A percentile compares a stretch with the other conserved stretches of the same genome.
Conservation (phyloP, 2,888 invertebrate genomes). For the Unio pictorum region DNA sequence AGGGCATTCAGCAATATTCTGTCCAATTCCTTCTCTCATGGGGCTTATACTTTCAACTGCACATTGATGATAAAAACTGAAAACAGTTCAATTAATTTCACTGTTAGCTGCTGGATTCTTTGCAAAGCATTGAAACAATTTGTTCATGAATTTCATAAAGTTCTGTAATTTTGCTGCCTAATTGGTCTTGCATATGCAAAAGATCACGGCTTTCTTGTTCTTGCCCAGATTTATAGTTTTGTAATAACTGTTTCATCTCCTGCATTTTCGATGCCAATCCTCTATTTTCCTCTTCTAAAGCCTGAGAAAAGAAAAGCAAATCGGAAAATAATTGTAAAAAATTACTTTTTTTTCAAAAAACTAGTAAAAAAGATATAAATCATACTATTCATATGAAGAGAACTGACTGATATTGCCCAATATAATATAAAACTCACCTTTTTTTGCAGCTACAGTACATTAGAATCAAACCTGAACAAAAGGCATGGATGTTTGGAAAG, state of each 20-base stretch:
- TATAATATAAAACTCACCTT: conserved; percentile 1
- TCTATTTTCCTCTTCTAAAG: conserved; percentile 61
- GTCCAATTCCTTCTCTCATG: too few relatives aligned
- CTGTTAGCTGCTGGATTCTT: conserved; percentile 55
- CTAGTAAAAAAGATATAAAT: too few relatives aligned
- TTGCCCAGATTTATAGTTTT: conserved; percentile 41
- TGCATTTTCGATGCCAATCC: conserved; percentile 47
- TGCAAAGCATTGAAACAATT: conserved; percentile 55
- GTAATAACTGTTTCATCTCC: conserved; percentile 55
- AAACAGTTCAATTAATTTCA: not conserved
- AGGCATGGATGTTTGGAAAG: conserved; percentile 8
- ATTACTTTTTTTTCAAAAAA: too few relatives aligned
- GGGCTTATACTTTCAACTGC: not conserved
- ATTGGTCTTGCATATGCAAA: conserved; percentile 56
- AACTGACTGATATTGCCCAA: not conserved
- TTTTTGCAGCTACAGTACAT: not conserved
- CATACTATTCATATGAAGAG: too few relatives aligned
- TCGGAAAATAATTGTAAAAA: not conserved
- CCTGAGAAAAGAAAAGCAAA: conserved; percentile 37
- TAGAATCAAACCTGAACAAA: conserved; percentile 3
- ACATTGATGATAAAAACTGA: not conserved
- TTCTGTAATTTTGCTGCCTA: conserved; percentile 65
- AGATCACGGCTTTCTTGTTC: conserved; percentile 59
- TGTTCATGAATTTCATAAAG: conserved; percentile 64
- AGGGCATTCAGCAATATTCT: too few relatives aligned